Evolutionary conservation across 2,113 vertebrate species (phyloP), one percentile per base, ranked within the genome.

Genomic region (Monopterus albus): DNA sequence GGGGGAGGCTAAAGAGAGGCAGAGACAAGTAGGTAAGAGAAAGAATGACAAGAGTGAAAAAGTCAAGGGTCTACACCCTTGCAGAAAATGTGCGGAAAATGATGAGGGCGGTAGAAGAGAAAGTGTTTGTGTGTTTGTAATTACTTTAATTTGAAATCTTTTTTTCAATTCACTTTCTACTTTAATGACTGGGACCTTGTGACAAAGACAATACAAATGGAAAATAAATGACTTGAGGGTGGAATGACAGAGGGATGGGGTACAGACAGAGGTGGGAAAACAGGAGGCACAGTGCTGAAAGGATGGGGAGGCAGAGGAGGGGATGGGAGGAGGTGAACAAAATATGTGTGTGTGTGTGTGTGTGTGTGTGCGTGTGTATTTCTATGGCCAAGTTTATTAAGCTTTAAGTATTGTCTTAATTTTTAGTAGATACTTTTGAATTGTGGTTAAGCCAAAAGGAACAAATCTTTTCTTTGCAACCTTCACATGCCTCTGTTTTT

Each of bases 191-290:
- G 5, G 1, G 31, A 26, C 17, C 17, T 33, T 31, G 61, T 7
- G 13, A 47, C 56, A 38, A 45, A 55, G 17, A 6, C 17, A 13
- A 18, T 18, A 53, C 17, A 45, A 63, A 43, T n/a, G n/a, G 26
- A 2, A 28, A 29, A 50, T 5, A 55, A 52, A 36, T 14, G 23
- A 26, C 6, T 0, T 1, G 6, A 59, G 58, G 13, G 29, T 43
- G 26, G 14, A 11, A 47, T 17, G 38, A 64, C 13, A 14, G 35
- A 10, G 56, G n/a, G 23, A 58, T 20, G 45, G 15, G 18, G 46
- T 66, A 33, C 36, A 50, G 40, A n/a, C 9, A 35, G 66, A 83
- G 74, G 71, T 73, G 63, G 31, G 58, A 55, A 78, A 73, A 43
- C 33, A 38, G 36, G 26, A 47, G 50, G 59, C 70, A 10, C 3